Evolutionary conservation across 2,888 invertebrate species (phyloP).

Genomic region (Colostygia pectinataria): DNA sequence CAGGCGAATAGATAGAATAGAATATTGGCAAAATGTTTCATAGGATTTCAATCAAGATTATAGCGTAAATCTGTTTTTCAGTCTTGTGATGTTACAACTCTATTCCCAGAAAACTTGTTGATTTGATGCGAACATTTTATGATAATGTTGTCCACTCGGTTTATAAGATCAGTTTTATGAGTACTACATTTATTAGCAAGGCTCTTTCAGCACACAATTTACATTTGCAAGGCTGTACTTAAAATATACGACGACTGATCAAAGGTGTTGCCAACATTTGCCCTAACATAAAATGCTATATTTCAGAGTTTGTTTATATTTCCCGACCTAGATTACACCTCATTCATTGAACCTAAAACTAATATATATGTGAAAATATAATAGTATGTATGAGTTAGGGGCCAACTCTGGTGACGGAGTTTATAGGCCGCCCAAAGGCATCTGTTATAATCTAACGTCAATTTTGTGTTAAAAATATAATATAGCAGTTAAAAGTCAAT

Average conservation of each 20-base stretch:
- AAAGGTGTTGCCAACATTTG: slow-evolving; percentile 57
- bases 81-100: neutral
- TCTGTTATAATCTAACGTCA: no score
- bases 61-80: no score
- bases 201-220: slow-evolving; percentile 15
- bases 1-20: no score
- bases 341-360: slow-evolving; percentile 49
- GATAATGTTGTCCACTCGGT: slow-evolving; percentile 1
- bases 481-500: no score
- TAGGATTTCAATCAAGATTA: no score
- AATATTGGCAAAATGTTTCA: no score
- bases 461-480: no score
- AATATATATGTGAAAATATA: no score
- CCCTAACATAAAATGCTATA: slow-evolving; percentile 44
- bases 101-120: neutral
- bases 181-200: slow-evolving; percentile 21
- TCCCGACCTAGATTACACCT: slow-evolving; percentile 43
- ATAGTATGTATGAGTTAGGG: no score
- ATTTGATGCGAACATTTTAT: neutral
- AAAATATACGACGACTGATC: slow-evolving; percentile 39
- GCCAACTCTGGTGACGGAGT: no score
- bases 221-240: slow-evolving; percentile 36
- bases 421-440: no score
- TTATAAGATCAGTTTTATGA: slow-evolving; percentile 10
- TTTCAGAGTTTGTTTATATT: slow-evolving; percentile 46